Conservation (phyloP, 1,140 invertebrate genomes). For the Brachionus manjavacas region DNA sequence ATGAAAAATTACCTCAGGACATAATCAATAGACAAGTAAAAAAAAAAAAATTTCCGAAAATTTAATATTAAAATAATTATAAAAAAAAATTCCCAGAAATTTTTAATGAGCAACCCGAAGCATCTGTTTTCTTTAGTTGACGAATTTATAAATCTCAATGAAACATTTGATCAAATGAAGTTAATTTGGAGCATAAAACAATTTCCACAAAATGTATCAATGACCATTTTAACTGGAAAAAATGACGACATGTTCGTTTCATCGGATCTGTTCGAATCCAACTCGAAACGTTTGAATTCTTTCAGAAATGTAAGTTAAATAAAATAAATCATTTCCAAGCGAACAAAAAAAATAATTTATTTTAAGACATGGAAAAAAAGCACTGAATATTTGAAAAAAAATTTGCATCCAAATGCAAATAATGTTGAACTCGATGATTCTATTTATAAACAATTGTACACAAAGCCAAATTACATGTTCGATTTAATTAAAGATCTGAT, state of each 20-base stretch:
- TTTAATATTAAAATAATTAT: background rate
- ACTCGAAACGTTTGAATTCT: slow-evolving; percentile 39
- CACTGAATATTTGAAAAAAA: background rate
- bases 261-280: slow-evolving; percentile 51
- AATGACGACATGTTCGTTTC: slow-evolving; percentile 56
- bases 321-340: background rate
- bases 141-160: slow-evolving; percentile 55
- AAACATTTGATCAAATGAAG: slow-evolving; percentile 55
- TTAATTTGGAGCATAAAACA: slow-evolving; percentile 49
- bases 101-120: slow-evolving; percentile 54
- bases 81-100: slow-evolving; percentile 49
- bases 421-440: background rate
- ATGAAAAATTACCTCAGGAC: background rate
- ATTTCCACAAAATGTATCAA: slow-evolving; percentile 50
- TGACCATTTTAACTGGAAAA: slow-evolving; percentile 53
- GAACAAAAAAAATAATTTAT: background rate
- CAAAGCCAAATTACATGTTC: background rate
- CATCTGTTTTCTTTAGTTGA: slow-evolving; percentile 55
- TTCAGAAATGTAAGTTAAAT: background rate
- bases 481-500: slow-evolving; percentile 15
- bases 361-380: slow-evolving; percentile 11
- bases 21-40: slow-evolving; percentile 5
- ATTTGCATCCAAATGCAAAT: slow-evolving; percentile 8
- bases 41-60: background rate
- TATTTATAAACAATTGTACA: slow-evolving; percentile 21